Evolutionary conservation across 2,113 vertebrate species (phyloP), one percentile per base, ranked within the genome.

Genomic region (Dipodomys ordii): DNA sequence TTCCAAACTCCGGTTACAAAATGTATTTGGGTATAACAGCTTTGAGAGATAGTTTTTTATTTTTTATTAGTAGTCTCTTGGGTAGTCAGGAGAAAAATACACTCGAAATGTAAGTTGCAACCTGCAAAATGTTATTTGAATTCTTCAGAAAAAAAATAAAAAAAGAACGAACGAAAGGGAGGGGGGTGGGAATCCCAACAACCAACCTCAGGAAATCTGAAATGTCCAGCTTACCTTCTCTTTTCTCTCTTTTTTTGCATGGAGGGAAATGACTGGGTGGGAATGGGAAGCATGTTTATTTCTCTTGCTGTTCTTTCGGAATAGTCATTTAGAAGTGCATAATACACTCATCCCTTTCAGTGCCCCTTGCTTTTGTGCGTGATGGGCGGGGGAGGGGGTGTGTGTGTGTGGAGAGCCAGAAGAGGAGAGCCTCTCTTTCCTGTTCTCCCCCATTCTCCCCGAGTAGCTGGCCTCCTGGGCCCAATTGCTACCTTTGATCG

Each of bases 111-210:
- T 76, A 80, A 60, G 69, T 68, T 13, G 64, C 96, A 88, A 92
- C 78, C 74, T 92, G 87, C 71, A 90, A 94, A 97, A 35, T 67
- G 67, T 74, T 92, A 68, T 79, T 96, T 94, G 91, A 93, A 93
- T 87, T 86, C 35, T 71, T 20, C 32, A 73, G n/a, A 32, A 20
- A 25, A 28, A 72, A 88, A 81, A 82, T 12, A 30, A n/a, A 39
- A 76, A 87, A 81, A 30, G 53, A 57, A 57, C 53, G 53, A 57
- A 18, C 53, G 12, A 57, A 13, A 57, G 53, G 12, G 12, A 3
- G 53, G 15, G 53, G 53, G 53, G 15, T 35, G 35, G 15, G 15
- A 57, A 18, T 2, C 8, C 8, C 49, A 57, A 57, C 12, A 57
- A 11, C 16, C 11, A 79, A 87, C 1, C 35, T 32, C 64, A 82